Base-by-base conservation (phyloP, 2,888 invertebrate genomes). In the Acrobasis consociella region DNA sequence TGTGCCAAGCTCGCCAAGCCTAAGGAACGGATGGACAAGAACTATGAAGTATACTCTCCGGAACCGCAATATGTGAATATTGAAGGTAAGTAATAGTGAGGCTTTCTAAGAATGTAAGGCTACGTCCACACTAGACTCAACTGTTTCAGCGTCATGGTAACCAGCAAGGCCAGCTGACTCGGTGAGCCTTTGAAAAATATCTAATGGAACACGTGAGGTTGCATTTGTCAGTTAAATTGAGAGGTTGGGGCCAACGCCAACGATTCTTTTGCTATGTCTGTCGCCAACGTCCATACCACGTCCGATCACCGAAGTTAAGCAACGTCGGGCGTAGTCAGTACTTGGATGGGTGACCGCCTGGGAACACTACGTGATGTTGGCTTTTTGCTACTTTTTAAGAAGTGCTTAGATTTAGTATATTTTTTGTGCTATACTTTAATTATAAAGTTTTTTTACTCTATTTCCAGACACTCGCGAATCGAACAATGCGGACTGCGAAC, bases 241-340 rank as follows among this genome's bases (percentile, higher is more conserved):
- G 31, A 31, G 31, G 8, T 31, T 31, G 31, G 2, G 5, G 31
- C 31, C 22, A 31, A 31, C 31, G 31, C 8, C 31, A 5, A 31
- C 8, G 31, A 31, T 42, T 42, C 11, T 10, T 42, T 1, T 8
- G 11, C 42, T 8, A 11, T 7, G 7, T 7, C 7, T 31, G 8
- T 60, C 39, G 60, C 50, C 53, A 60, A 60, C 60, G 60, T 80
- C 78, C 81, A 81, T 80, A 82, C 80, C 77, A 82, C 76, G 80
- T 89, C 89, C 87, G 89, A 89, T 89, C 89, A 89, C 89, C 87
- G 89, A 88, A 88, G 87, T 88, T 86, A 89, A 87, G 88, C 87
- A 89, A 86, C 87, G 82, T 89, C 85, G 87, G 89, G 87, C 87
- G 87, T 77, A 84, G 84, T 89, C 85, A 89, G 88, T 89, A 89